Conservation (phyloP, 2,888 invertebrate genomes). For the Merodon equestris region DNA sequence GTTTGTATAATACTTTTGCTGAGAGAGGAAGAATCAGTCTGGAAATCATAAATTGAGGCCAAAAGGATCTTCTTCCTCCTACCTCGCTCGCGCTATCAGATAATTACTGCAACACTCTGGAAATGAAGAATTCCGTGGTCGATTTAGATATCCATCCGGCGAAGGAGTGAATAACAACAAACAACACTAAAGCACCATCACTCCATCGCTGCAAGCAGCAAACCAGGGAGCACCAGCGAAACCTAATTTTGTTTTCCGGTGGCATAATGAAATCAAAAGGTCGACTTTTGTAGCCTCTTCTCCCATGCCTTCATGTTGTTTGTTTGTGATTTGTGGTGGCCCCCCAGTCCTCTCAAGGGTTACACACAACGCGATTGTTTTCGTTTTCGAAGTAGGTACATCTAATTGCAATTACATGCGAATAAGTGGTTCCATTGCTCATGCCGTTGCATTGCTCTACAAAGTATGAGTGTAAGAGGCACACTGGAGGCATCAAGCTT, state of each 20-base stretch:
- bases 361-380: conserved; percentile 19
- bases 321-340: conserved; percentile 24
- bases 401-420: conserved; percentile 67
- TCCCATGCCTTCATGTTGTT: conserved; percentile 44
- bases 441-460: conserved; percentile 13
- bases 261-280: conserved; percentile 69
- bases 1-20: conserved; percentile 7
- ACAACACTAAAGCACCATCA: not conserved
- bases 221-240: conserved; percentile 49
- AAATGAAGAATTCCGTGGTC: conserved; percentile 36
- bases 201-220: not conserved
- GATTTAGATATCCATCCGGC: conserved; percentile 48
- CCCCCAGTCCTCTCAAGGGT: conserved; percentile 49
- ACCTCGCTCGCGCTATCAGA: conserved; percentile 45
- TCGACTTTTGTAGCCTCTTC: conserved; percentile 56
- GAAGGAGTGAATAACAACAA: too few species aligned
- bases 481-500: conserved; percentile 32
- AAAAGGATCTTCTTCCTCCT: conserved; percentile 62
- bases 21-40: conserved; percentile 52
- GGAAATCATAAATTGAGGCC: conserved; percentile 61
- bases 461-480: conserved; percentile 34
- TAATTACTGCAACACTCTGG: conserved; percentile 58
- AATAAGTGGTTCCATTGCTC: conserved; percentile 50
- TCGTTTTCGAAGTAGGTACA: conserved; percentile 52
- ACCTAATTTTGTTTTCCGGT: conserved; percentile 67